A percentile compares a stretch with the other conserved stretches of the same genome.
phyloP scores from a whole-genome alignment of 1,140 invertebrate genomes.

The Drosophila triauraria region DNA sequence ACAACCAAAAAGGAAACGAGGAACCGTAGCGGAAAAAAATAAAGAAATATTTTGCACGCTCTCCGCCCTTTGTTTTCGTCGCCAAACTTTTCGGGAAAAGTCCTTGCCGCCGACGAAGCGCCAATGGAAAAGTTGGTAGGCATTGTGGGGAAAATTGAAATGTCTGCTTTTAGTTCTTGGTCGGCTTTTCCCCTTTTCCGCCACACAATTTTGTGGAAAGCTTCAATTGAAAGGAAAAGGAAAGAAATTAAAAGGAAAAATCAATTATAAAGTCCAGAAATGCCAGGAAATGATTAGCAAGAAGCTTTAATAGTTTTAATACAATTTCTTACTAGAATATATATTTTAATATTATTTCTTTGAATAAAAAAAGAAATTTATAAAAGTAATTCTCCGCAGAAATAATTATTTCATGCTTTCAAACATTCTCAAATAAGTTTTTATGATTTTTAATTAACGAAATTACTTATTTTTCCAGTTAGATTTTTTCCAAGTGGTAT shows the following conservation, averaged over 20 bases:
- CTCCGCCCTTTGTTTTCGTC: constrained; percentile 58
- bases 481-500: neutral
- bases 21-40: constrained; percentile 16
- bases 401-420: too few relatives aligned
- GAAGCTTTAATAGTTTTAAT: neutral
- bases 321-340: too few relatives aligned
- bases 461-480: neutral
- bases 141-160: constrained; percentile 34
- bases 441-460: too few relatives aligned
- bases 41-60: constrained; percentile 62
- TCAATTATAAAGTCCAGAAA: neutral
- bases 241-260: neutral
- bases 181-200: neutral
- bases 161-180: constrained; percentile 12
- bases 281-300: neutral
- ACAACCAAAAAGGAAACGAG: constrained; percentile 45
- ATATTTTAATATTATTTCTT: neutral
- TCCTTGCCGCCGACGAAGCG: neutral
- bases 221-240: neutral
- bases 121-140: constrained; percentile 8
- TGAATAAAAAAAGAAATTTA: neutral
- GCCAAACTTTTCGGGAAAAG: constrained; percentile 27
- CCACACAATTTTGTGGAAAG: neutral
- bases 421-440: too few relatives aligned
- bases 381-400: too few relatives aligned